Conservation (phyloP, 1,140 invertebrate genomes). For the Atopsyche davidsoni region DNA sequence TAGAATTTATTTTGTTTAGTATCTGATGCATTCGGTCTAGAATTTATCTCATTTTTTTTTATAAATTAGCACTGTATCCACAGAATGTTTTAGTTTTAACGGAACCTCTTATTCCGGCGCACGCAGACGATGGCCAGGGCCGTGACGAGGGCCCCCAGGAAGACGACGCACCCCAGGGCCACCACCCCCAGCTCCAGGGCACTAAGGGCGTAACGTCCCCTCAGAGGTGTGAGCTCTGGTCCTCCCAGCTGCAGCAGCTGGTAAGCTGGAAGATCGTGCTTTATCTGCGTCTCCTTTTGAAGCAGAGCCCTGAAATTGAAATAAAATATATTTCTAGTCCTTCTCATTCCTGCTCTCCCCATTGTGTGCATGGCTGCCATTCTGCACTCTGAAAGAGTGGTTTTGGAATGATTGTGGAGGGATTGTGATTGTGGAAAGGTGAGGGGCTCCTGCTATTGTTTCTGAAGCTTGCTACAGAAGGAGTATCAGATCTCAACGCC, state of each 20-base stretch:
- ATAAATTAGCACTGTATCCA: too few relatives aligned
- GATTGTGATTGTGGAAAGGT: too few relatives aligned
- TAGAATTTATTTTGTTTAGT: too few relatives aligned
- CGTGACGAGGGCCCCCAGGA: slow-evolving; percentile 68
- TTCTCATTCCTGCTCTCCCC: too few relatives aligned
- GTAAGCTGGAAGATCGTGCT: slow-evolving; percentile 53
- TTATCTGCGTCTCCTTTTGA: slow-evolving; percentile 54
- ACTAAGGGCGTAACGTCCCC: slow-evolving; percentile 41
- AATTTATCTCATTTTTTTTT: neutral
- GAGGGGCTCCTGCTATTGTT: too few relatives aligned
- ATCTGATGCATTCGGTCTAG: slow-evolving; percentile 27
- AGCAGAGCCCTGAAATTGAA: slow-evolving; percentile 51
- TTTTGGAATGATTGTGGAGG: too few relatives aligned
- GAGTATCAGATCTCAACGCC: too few relatives aligned
- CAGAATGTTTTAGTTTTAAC: slow-evolving; percentile 9
- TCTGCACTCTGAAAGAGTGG: too few relatives aligned
- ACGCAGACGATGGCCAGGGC: slow-evolving; percentile 73
- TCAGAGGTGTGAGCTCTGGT: slow-evolving; percentile 18
- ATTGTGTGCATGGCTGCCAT: too few relatives aligned
- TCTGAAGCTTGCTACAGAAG: too few relatives aligned
- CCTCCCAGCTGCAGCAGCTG: slow-evolving; percentile 51
- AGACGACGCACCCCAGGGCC: slow-evolving; percentile 69
- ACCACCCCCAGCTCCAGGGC: slow-evolving; percentile 74
- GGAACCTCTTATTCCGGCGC: slow-evolving; percentile 57
- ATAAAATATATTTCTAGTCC: slow-evolving; percentile 7